Conservation (phyloP, 2,113 vertebrate genomes). For the Emydura subglobosa region DNA sequence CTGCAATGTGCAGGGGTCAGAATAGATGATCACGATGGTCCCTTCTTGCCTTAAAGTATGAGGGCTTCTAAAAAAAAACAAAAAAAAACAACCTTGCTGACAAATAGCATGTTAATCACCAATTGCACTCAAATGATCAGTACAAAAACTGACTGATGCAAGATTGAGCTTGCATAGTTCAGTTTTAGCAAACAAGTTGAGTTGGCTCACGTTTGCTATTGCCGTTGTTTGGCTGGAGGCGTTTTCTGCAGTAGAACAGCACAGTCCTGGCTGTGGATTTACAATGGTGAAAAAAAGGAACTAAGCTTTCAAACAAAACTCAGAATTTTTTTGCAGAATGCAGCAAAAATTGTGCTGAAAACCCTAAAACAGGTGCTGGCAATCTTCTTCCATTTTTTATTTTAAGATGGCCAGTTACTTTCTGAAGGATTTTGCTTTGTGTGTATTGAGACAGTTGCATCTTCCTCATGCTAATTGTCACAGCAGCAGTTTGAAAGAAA, state of each 20-base stretch:
- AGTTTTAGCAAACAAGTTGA: neutral
- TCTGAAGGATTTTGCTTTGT: neutral
- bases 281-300: no score
- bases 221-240: neutral
- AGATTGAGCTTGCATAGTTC: neutral
- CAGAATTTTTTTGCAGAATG: neutral
- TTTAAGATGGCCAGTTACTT: neutral
- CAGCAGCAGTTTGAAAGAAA: rapidly evolving
- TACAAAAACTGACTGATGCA: neutral
- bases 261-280: rapidly evolving
- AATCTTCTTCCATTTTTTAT: neutral
- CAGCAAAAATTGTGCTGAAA: neutral
- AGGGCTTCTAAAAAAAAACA: no score
- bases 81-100: neutral
- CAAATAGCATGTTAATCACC: neutral
- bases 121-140: neutral
- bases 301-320: neutral
- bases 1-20: neutral
- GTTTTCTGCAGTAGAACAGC: neutral
- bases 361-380: neutral
- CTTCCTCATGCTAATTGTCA: neutral
- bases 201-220: neutral
- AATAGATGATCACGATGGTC: neutral
- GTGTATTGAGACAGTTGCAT: neutral
- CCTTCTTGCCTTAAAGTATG: neutral